Conservation (phyloP, 64 coral and sea anemone species). For the Catalaphyllia jardinei region DNA sequence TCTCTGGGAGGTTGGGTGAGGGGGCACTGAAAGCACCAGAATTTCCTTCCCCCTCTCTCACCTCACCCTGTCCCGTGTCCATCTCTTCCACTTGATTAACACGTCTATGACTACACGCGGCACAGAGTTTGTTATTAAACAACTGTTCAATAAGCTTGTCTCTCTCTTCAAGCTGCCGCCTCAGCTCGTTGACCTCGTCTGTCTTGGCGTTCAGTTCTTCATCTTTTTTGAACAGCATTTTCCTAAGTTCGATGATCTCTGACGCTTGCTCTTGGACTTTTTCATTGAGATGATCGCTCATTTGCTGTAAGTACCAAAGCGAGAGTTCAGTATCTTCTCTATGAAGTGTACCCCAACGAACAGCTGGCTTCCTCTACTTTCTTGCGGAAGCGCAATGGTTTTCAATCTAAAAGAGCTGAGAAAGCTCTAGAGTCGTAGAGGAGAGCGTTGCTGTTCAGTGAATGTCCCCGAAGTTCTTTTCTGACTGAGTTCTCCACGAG, state of each 20-base stretch:
- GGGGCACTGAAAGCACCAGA: neutral
- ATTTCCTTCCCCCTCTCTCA: neutral
- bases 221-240: constrained; percentile 63
- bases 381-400: too few relatives aligned
- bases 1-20: neutral
- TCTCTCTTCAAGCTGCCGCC: constrained; percentile 60
- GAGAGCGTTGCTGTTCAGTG: too few relatives aligned
- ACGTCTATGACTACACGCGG: constrained; percentile 31
- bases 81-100: constrained; percentile 40
- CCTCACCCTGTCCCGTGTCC: constrained; percentile 1
- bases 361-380: too few relatives aligned
- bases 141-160: constrained; percentile 61
- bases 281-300: constrained; percentile 60
- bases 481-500: too few relatives aligned
- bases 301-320: neutral
- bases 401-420: too few relatives aligned
- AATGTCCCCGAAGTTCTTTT: too few relatives aligned
- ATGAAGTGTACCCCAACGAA: too few relatives aligned
- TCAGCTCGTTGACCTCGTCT: constrained; percentile 58
- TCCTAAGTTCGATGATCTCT: constrained; percentile 72
- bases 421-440: too few relatives aligned
- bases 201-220: constrained; percentile 54
- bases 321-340: too few relatives aligned
- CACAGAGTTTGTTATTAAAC: constrained; percentile 54
- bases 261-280: constrained; percentile 68